Conservation (phyloP, 2,797 vertebrate genomes). For the Oophaga sylvatica region DNA sequence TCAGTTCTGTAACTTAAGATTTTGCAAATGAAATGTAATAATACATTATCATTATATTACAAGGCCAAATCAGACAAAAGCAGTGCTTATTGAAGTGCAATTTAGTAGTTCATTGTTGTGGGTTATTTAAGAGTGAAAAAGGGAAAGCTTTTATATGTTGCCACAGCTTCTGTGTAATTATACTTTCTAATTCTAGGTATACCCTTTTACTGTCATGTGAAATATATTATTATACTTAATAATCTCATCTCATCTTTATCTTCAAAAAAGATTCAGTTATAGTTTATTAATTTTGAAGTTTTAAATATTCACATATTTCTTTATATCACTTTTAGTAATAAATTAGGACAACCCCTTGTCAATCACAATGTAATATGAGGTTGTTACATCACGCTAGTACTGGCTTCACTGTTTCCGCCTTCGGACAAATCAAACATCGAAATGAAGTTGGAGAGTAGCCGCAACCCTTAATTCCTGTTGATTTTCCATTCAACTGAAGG, state of each 20-base stretch:
- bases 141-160: constrained; percentile 18
- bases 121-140: constrained; percentile 11
- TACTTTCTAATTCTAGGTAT: background rate
- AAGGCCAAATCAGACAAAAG: background rate
- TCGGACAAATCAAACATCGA: too few species aligned
- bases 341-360: background rate
- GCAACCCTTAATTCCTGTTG: too few species aligned
- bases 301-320: background rate
- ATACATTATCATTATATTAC: background rate
- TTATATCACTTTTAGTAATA: background rate
- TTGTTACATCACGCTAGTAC: too few species aligned
- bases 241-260: background rate
- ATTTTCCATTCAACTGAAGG: too few species aligned
- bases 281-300: background rate
- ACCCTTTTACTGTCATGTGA: background rate
- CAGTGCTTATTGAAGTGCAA: constrained; percentile 12
- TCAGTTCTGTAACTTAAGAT: background rate
- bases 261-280: background rate
- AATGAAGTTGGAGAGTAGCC: too few species aligned
- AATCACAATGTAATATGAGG: too few species aligned
- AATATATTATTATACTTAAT: background rate
- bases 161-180: background rate
- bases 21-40: background rate
- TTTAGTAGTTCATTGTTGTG: constrained; percentile 2
- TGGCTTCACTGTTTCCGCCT: too few species aligned